Evolutionary conservation across 1,140 invertebrate species (phyloP).

Genomic region (Neodiprion fabricii): DNA sequence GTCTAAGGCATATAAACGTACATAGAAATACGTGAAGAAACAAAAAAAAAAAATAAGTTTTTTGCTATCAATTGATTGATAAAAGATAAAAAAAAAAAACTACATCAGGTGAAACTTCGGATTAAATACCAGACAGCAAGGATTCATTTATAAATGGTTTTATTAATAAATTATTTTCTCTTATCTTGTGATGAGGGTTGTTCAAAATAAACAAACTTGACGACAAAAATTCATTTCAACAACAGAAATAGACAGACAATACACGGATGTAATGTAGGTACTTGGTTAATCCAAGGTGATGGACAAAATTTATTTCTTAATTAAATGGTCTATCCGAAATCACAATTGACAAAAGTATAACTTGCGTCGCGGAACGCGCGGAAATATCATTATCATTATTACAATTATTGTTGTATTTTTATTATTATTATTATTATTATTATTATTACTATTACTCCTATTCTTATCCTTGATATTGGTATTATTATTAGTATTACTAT

Average conservation of each 20-base stretch:
- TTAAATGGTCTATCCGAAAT: slow-evolving; percentile 57
- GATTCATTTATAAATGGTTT: slow-evolving; percentile 60
- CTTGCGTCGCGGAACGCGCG: slow-evolving; percentile 52
- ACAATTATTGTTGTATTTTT: slow-evolving; percentile 29
- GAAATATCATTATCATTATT: slow-evolving; percentile 38
- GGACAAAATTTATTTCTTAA: slow-evolving; percentile 46
- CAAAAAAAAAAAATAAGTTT: too few relatives aligned
- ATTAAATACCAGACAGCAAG: not conserved
- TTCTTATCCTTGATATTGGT: slow-evolving; percentile 10
- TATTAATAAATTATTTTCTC: slow-evolving; percentile 61
- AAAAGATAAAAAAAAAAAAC: not conserved
- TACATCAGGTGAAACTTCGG: not conserved
- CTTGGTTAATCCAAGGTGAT: slow-evolving; percentile 37
- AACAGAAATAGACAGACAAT: slow-evolving; percentile 55
- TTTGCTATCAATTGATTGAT: too few relatives aligned
- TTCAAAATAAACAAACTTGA: slow-evolving; percentile 58
- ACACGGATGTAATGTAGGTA: not conserved
- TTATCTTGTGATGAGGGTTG: slow-evolving; percentile 57
- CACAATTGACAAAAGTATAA: slow-evolving; percentile 57
- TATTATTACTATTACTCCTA: slow-evolving; percentile 21
- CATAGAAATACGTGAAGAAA: too few relatives aligned
- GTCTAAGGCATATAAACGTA: too few relatives aligned
- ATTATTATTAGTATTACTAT: slow-evolving; percentile 6
- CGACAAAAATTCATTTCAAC: slow-evolving; percentile 58
- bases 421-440: slow-evolving; percentile 37